Conservation (phyloP, 2,888 invertebrate genomes). For the Mimachlamys varia region DNA sequence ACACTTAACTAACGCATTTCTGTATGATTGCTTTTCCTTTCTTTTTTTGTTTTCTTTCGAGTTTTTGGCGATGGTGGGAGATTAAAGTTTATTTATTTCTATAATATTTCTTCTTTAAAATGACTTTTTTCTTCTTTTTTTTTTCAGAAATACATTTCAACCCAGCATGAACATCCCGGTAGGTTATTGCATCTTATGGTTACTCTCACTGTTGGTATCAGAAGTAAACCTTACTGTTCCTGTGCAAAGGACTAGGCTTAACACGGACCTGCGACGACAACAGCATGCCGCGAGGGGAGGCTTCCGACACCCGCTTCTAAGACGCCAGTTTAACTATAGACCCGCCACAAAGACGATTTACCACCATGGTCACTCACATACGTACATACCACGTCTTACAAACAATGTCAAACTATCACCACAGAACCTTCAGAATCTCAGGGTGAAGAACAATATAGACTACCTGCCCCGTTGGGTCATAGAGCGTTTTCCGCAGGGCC, state of each 20-base stretch:
- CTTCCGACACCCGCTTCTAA: not conserved
- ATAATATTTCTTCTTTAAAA: not conserved
- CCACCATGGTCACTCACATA: not conserved
- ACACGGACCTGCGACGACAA: not conserved
- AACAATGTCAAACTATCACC: not conserved
- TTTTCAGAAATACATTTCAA: not conserved
- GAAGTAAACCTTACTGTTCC: not conserved
- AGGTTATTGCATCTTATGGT: not conserved
- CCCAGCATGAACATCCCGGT: not conserved
- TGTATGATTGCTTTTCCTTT: too few relatives aligned
- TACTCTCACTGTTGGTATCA: not conserved
- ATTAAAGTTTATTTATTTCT: too few relatives aligned
- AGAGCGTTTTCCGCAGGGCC: not conserved
- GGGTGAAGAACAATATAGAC: not conserved
- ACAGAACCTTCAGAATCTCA: not conserved
- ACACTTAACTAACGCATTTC: too few relatives aligned
- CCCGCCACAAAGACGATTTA: not conserved
- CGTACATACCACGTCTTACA: not conserved
- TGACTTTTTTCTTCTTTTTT: not conserved
- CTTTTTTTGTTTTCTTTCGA: too few relatives aligned
- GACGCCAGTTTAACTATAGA: slow-evolving; percentile 3
- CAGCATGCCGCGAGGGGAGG: not conserved
- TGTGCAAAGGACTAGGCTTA: not conserved
- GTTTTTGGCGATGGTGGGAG: too few relatives aligned
- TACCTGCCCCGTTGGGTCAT: not conserved